Evolutionary conservation across 2,888 invertebrate species (phyloP).

Genomic region (Latrodectus hesperus): DNA sequence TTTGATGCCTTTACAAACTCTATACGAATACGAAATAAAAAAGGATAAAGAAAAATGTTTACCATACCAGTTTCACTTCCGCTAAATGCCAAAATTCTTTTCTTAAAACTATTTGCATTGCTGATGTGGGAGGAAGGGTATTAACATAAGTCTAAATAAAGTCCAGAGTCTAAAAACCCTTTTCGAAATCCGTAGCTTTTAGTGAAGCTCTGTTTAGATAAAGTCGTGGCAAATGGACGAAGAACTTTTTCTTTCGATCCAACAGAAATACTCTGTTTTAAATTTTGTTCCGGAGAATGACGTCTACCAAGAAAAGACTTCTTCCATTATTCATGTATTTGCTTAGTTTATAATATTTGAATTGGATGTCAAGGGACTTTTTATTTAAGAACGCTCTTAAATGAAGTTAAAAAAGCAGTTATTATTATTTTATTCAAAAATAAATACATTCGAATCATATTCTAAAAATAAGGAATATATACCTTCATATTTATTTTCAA

Average conservation of each 20-base stretch:
- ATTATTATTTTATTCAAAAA: too few relatives aligned
- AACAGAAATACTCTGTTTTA: conserved; percentile 1
- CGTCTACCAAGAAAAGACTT: background rate
- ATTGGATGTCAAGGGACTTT: background rate
- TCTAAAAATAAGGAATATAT: too few relatives aligned
- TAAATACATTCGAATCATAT: too few relatives aligned
- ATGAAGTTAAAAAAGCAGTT: too few relatives aligned
- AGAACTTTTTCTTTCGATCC: background rate
- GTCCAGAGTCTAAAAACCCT: conserved; percentile 20
- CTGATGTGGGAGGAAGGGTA: conserved; percentile 14
- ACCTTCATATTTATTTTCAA: too few relatives aligned
- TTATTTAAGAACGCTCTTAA: too few relatives aligned
- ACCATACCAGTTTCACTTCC: conserved; percentile 25
- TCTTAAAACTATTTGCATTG: conserved; percentile 35
- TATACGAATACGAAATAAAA: background rate
- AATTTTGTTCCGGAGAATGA: conserved; percentile 23
- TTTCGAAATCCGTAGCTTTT: conserved; percentile 23
- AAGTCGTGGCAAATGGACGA: background rate
- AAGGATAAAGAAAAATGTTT: conserved; percentile 4
- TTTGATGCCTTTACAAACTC: background rate
- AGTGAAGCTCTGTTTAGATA: conserved; percentile 5
- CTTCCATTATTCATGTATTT: conserved; percentile 35
- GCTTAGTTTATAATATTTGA: conserved; percentile 13
- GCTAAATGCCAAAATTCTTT: conserved; percentile 31
- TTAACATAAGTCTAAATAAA: conserved; percentile 54